Evolutionary conservation across 2,888 invertebrate genomes (phyloP).

Genomic region (Plebejus argus): DNA sequence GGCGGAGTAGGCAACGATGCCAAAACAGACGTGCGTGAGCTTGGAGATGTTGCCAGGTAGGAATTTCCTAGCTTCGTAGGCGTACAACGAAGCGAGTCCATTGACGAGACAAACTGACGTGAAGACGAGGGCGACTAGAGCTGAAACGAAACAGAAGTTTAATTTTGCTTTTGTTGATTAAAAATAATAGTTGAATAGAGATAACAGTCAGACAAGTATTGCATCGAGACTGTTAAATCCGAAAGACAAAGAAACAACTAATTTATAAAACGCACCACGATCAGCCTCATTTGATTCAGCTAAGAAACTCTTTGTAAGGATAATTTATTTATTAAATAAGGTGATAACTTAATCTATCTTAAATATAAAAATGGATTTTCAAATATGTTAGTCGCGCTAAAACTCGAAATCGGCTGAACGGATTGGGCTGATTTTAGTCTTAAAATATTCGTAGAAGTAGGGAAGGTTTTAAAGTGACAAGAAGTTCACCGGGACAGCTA

Average conservation of each 20-base stretch:
- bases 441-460: no score
- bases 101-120: constrained; percentile 59
- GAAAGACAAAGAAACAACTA: no score
- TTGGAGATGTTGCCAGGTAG: constrained; percentile 55
- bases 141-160: constrained; percentile 46
- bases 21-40: constrained; percentile 59
- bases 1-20: constrained; percentile 53
- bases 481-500: no score
- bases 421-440: no score
- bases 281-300: not conserved
- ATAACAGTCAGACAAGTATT: not conserved
- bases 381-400: no score
- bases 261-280: no score
- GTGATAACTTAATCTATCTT: no score
- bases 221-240: no score
- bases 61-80: constrained; percentile 52
- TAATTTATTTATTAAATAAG: not conserved
- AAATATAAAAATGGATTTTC: no score
- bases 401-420: no score
- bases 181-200: no score
- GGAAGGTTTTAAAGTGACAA: no score
- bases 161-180: not conserved
- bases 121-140: constrained; percentile 59
- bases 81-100: constrained; percentile 58
- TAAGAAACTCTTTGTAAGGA: not conserved